Conservation (phyloP, 2,888 invertebrate genomes). For the Drosophila emarginata region DNA sequence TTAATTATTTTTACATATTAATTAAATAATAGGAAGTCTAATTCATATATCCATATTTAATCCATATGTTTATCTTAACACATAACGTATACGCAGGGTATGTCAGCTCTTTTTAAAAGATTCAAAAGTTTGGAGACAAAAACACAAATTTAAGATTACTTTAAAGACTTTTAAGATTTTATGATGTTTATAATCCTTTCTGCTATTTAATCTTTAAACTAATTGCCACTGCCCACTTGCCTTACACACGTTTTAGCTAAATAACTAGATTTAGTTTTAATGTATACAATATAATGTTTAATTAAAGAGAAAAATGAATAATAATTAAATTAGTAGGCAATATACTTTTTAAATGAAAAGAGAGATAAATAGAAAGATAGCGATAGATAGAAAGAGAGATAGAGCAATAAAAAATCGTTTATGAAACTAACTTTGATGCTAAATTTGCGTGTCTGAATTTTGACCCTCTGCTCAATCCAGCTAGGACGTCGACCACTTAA, state of each 20-base stretch:
- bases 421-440: conserved; percentile 83
- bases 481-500: conserved; percentile 83
- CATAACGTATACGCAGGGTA: too few species aligned
- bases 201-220: background rate
- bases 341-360: conserved; percentile 40
- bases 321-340: conserved; percentile 35
- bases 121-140: too few species aligned
- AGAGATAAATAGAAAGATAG: conserved; percentile 40
- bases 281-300: background rate
- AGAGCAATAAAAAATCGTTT: conserved; percentile 69
- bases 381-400: conserved; percentile 34
- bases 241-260: conserved; percentile 4
- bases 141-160: too few species aligned
- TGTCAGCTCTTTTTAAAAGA: too few species aligned
- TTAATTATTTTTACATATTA: too few species aligned
- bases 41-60: too few species aligned
- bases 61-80: too few species aligned
- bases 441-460: conserved; percentile 83
- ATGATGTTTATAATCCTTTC: too few species aligned
- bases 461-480: conserved; percentile 83
- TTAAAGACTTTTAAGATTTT: too few species aligned
- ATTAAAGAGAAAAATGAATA: conserved; percentile 20
- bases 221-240: background rate
- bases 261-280: background rate
- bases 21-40: too few species aligned